Conservation (phyloP, 2,113 vertebrate genomes). For the Oceanodroma tethys region DNA sequence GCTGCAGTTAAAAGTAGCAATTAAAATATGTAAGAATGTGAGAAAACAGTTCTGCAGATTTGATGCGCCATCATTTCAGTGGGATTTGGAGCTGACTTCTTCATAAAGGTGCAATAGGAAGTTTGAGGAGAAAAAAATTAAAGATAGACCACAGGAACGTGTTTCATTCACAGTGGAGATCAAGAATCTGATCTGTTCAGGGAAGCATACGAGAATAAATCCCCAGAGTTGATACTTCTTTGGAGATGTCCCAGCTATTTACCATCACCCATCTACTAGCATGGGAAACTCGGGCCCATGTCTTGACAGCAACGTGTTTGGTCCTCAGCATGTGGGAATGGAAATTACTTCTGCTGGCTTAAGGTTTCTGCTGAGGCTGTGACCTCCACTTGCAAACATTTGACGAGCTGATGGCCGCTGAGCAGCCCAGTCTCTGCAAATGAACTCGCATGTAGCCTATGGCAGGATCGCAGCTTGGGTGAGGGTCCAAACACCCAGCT, state of each 20-base stretch:
- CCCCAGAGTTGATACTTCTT: neutral
- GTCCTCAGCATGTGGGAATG: neutral
- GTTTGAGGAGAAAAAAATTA: neutral
- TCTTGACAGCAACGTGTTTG: neutral
- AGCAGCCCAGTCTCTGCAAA: neutral
- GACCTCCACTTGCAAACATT: neutral
- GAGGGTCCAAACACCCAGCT: too few species aligned
- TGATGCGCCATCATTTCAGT: neutral
- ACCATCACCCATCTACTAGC: neutral
- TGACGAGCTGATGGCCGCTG: neutral
- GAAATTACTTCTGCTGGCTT: neutral
- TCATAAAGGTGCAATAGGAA: neutral
- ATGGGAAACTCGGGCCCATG: neutral
- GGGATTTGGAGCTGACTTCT: neutral
- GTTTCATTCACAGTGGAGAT: neutral
- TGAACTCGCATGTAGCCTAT: accelerated
- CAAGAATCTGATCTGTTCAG: neutral
- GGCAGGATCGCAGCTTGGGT: neutral
- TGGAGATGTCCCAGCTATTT: neutral
- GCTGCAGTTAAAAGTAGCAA: neutral
- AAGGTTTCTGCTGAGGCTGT: neutral
- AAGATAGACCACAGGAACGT: neutral
- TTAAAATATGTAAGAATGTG: neutral
- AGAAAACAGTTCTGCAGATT: neutral
- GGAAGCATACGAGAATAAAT: neutral